Evolutionary conservation across 2,113 vertebrate genomes (phyloP).

Genomic region (Hippocampus guttulatus): DNA sequence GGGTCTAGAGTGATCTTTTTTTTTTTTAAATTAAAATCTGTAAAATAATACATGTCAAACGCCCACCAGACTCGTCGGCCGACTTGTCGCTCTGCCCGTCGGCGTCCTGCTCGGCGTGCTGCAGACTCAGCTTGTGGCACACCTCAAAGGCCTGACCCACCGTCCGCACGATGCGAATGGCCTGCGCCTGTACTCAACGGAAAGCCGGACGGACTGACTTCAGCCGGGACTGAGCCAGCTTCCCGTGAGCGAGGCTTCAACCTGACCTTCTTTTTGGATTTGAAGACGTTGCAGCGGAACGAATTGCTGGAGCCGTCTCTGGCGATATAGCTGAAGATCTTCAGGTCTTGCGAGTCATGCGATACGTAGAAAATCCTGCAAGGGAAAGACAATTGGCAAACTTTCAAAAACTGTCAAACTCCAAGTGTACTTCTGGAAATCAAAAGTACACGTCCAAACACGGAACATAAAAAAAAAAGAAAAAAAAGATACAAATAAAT

Average conservation of each 20-base stretch:
- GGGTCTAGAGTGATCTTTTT: no score
- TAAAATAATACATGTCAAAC: background rate
- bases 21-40: no score
- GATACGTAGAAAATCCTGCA: constrained; percentile 84
- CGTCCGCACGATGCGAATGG: constrained; percentile 80
- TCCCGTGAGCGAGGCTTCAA: no score
- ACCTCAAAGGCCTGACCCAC: constrained; percentile 85
- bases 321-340: constrained; percentile 84
- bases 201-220: background rate
- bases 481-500: background rate
- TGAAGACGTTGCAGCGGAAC: constrained; percentile 85
- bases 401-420: background rate
- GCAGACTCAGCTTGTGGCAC: constrained; percentile 83
- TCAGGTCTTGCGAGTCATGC: constrained; percentile 81
- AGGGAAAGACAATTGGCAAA: constrained; percentile 2
- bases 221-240: background rate
- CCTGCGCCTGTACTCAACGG: constrained; percentile 70
- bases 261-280: constrained; percentile 83
- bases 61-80: constrained; percentile 59
- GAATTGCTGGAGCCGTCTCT: constrained; percentile 79
- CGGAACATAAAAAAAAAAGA: background rate
- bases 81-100: constrained; percentile 77
- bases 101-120: constrained; percentile 74
- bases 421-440: background rate
- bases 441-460: no score